Evolutionary conservation across 1,140 invertebrate species (phyloP), one percentile per base, ranked within the genome.

Genomic region (Panagrolaimus sp.): DNA sequence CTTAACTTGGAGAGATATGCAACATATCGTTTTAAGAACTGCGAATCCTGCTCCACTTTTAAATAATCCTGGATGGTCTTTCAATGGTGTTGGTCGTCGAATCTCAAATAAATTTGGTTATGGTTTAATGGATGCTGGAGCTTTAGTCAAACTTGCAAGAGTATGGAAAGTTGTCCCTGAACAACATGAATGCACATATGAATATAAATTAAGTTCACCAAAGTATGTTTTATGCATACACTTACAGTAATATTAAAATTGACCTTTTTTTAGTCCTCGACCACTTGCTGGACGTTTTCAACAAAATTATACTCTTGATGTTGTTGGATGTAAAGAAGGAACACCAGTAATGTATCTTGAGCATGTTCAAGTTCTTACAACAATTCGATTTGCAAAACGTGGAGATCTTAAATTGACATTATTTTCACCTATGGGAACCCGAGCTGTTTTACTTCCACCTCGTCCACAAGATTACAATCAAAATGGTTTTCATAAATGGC

Each of bases 21-120:
- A 75, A 73, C 85, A 87, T 71, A 82, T 87, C 45, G 84, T 86
- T 8, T 78, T 87, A 10, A 67, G 84, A 71, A 85, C 86, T 14
- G 83, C 85, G 6, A 78, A 71, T 26, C 77, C 83, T n/a, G 73
- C 67, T 79, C 82, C 86, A 14, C 83, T 86, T 66, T 70, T 82
- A 28, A 80, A 84, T 58, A 73, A 84, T 38, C 80, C 83, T 15
- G 93, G 93, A 6, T 97, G 94, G 94, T 89, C 90, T 24, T 85
- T 89, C 9, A 96, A 96, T 80, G 93, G 93, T 2, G 90, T 94
- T 4, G 91, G 93, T 78, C 87, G 92, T 67, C 93, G 92, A 87
- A 86, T 94, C 24, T 93, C 91, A 77, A 93, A 95, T 82, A 93
- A 94, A 84, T 97, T 96, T 83, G 95, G 96, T 9, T 98, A 97